These are phyloP conservation scores for Spongia lamella DNA, from an alignment of 37 sponge, comb jelly and placozoan genomes.

Conservation along the genomic window DNA sequence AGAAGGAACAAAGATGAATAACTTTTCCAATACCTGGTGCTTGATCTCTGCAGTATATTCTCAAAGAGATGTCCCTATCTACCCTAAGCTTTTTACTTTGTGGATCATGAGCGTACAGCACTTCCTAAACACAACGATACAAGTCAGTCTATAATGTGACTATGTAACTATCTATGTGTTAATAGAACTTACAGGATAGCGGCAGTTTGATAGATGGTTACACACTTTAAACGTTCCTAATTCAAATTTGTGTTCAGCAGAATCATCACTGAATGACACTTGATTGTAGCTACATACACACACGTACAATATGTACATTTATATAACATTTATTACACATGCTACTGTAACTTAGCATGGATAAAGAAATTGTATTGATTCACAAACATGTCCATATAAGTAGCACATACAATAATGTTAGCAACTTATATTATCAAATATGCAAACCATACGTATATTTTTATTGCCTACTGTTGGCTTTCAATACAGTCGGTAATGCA, in stretches of 20 bases:
- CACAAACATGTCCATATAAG: no score
- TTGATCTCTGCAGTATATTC: conserved; percentile 76
- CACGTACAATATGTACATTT: not conserved
- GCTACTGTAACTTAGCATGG: conserved; percentile 2
- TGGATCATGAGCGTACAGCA: conserved; percentile 75
- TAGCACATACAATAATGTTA: no score
- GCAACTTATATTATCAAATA: no score
- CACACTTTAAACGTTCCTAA: conserved; percentile 75
- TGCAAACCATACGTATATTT: no score
- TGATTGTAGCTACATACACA: conserved; percentile 46
- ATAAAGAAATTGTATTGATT: no score
- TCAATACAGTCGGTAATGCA: conserved; percentile 13
- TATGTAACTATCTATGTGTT: not conserved
- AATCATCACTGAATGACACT: conserved; percentile 72
- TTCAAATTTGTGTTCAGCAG: conserved; percentile 87
- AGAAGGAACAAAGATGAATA: not conserved
- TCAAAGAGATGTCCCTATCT: conserved; percentile 71
- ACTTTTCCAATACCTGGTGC: conserved; percentile 52
- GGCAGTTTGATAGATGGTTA: conserved; percentile 82
- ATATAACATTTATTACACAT: conserved; percentile 4
- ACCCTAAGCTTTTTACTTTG: conserved; percentile 51
- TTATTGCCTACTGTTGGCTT: no score
- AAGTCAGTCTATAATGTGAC: not conserved
- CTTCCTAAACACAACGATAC: conserved; percentile 52
- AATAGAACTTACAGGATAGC: conserved; percentile 45